Conservation (phyloP, 2,888 invertebrate genomes). For the Malthinus seriepunctatus region DNA sequence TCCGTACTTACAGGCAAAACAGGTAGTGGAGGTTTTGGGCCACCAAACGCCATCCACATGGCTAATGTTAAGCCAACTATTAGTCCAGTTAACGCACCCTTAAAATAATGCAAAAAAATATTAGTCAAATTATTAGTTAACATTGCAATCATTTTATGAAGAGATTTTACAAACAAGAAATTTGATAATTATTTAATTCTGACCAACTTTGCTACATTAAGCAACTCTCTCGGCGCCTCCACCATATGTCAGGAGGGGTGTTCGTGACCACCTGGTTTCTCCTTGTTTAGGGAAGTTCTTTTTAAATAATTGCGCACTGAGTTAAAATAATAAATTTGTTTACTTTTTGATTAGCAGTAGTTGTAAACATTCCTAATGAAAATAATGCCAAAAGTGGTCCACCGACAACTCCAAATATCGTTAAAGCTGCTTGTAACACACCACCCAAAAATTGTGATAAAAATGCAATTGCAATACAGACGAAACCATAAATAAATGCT, state of each 20-base stretch:
- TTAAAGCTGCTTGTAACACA: conserved; percentile 83
- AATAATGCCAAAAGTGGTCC: conserved; percentile 87
- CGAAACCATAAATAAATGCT: conserved; percentile 72
- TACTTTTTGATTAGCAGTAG: conserved; percentile 71
- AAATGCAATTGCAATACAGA: conserved; percentile 82
- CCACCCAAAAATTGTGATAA: conserved; percentile 81
- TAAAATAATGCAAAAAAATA: conserved; percentile 38
- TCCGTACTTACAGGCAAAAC: conserved; percentile 62
- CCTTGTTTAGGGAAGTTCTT: no score
- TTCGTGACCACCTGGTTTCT: no score
- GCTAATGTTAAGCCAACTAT: conserved; percentile 67
- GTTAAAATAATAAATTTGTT: no score
- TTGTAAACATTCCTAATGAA: conserved; percentile 82
- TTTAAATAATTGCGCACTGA: no score
- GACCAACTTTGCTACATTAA: no score
- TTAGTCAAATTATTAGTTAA: conserved; percentile 8
- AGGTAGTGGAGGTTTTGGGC: conserved; percentile 66
- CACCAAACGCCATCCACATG: conserved; percentile 85
- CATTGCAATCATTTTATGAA: no score
- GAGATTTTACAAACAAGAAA: no score
- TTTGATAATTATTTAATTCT: no score
- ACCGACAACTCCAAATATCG: conserved; percentile 85
- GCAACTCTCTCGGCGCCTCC: no score
- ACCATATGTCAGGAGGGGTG: no score
- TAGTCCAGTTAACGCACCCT: conserved; percentile 74